Percentiles rank a stretch among this genome's conserved stretches.
Conservation (phyloP, 2,888 invertebrate genomes). For the Drosophila yooni region DNA sequence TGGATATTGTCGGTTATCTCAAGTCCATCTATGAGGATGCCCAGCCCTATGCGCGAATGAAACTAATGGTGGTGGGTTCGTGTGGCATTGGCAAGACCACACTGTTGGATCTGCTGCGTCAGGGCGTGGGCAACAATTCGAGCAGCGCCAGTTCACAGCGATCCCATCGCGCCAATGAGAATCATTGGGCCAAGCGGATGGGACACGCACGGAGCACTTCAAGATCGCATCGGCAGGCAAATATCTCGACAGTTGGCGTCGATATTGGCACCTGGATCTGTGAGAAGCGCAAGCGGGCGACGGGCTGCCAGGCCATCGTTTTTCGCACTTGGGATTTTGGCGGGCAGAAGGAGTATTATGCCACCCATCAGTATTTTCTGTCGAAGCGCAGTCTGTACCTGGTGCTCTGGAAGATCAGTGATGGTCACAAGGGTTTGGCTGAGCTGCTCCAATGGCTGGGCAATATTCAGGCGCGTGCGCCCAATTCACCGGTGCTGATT, state of each 20-base stretch:
- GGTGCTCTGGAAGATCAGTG: conserved; percentile 97
- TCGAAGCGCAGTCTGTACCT: conserved; percentile 97
- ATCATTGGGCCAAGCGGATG: conserved; percentile 98
- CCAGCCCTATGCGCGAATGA: conserved; percentile 96
- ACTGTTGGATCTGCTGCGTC: conserved; percentile 93
- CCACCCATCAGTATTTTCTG: conserved; percentile 99
- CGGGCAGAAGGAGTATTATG: conserved; percentile 98
- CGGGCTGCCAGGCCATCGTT: conserved; percentile 91
- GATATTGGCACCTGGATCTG: conserved; percentile 98
- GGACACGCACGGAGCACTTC: conserved; percentile 93
- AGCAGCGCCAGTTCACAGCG: conserved; percentile 87
- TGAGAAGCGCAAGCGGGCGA: conserved; percentile 92
- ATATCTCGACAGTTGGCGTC: conserved; percentile 98
- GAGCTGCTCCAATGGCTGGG: conserved; percentile 97
- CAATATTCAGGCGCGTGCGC: conserved; percentile 97
- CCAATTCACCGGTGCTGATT: conserved; percentile 97
- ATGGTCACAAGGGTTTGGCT: conserved; percentile 95
- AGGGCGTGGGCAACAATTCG: conserved; percentile 88
- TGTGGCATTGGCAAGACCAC: conserved; percentile 96
- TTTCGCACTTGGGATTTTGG: conserved; percentile 99
- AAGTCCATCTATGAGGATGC: conserved; percentile 96
- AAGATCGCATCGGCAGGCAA: conserved; percentile 89
- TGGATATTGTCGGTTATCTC: conserved; percentile 95
- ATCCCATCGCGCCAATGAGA: conserved; percentile 85
- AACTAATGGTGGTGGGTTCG: conserved; percentile 97